phyloP scores from a whole-genome alignment of 2,888 invertebrate genomes.

The Ceraclea dissimilis region DNA sequence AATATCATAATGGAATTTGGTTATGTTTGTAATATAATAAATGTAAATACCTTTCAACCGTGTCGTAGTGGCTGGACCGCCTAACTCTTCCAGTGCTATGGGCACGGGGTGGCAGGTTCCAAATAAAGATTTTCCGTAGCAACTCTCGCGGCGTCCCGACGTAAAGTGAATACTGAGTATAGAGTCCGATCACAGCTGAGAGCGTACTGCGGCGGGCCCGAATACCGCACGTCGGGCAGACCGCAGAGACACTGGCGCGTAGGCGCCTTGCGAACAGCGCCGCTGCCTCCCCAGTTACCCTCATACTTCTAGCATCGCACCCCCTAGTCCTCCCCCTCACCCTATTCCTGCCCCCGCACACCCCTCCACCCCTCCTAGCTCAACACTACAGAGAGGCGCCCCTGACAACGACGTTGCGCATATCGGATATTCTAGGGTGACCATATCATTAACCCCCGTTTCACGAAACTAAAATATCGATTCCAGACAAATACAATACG shows the following conservation, averaged over 20 bases:
- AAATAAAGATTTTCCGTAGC: neutral
- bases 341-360: neutral
- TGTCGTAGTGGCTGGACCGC: constrained; percentile 5
- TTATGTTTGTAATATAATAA: neutral
- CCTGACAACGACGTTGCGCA: constrained; percentile 20
- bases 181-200: constrained; percentile 5
- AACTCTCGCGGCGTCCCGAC: constrained; percentile 4
- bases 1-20: neutral
- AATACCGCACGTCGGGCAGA: constrained; percentile 19
- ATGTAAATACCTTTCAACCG: constrained; percentile 14
- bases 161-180: neutral
- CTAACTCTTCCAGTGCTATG: neutral
- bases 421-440: constrained; percentile 6
- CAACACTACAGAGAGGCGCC: constrained; percentile 6
- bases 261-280: constrained; percentile 13
- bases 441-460: neutral
- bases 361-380: neutral
- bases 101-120: neutral
- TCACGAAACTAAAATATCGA: neutral
- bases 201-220: constrained; percentile 20
- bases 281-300: constrained; percentile 8
- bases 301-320: neutral
- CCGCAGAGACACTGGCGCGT: constrained; percentile 23
- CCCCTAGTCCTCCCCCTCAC: constrained; percentile 1
- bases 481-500: neutral